These are phyloP conservation scores for Cosmorhoe ocellata DNA, from an alignment of 2,888 invertebrate species.

Conservation along the genomic window DNA sequence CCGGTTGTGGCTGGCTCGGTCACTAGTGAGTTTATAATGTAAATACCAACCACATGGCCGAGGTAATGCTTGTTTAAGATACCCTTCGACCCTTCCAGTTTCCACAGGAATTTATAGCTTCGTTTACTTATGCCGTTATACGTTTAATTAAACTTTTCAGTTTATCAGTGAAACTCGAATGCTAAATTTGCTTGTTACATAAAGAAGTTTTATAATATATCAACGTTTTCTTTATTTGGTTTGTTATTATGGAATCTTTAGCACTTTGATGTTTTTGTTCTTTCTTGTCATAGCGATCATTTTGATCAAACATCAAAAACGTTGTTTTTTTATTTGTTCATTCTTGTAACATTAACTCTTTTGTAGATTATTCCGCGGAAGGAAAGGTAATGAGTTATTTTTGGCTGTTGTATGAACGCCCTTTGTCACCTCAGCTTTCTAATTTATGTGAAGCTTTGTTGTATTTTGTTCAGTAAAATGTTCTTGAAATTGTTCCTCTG, in stretches of 20 bases:
- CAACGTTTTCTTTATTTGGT: too few species aligned
- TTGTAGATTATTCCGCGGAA: too few species aligned
- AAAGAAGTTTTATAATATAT: too few species aligned
- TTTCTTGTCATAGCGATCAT: too few species aligned
- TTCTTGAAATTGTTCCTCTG: too few species aligned
- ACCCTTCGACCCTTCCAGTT: conserved; percentile 29
- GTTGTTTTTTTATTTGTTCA: too few species aligned
- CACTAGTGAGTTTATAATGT: conserved; percentile 39
- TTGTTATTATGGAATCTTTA: too few species aligned
- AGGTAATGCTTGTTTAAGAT: conserved; percentile 33
- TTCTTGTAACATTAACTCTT: too few species aligned
- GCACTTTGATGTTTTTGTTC: too few species aligned
- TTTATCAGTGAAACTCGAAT: neutral
- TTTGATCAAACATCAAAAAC: too few species aligned
- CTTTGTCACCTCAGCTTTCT: conserved; percentile 2
- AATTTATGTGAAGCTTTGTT: neutral
- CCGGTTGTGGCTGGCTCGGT: conserved; percentile 19
- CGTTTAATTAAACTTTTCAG: conserved; percentile 14
- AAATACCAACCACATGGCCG: conserved; percentile 50
- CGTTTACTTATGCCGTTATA: conserved; percentile 2
- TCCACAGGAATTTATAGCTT: conserved; percentile 25
- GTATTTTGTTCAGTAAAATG: too few species aligned
- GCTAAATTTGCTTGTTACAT: neutral
- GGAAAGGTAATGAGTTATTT: neutral
- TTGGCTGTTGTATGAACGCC: neutral